Percentiles rank a stretch among this genome's conserved stretches.
phyloP scores from a whole-genome alignment of 2,797 vertebrate species.

The Bryconaethiops microstoma region DNA sequence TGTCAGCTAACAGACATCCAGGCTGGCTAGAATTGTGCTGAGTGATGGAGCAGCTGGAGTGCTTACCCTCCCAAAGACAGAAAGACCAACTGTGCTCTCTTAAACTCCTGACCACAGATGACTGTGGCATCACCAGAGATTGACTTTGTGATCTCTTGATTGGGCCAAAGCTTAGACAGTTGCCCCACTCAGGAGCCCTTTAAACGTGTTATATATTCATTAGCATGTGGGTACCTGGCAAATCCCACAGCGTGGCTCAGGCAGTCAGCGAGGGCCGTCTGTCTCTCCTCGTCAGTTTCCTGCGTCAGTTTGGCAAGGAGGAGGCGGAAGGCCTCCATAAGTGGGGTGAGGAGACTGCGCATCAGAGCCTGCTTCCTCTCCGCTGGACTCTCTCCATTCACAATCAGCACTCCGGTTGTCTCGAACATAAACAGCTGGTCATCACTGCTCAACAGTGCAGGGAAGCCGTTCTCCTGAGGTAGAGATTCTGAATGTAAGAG shows the following conservation, averaged over 20 bases:
- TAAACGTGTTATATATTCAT: no score
- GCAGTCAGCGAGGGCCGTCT: conserved; percentile 88
- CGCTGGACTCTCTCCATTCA: conserved; percentile 89
- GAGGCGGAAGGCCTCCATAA: conserved; percentile 93
- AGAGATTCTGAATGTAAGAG: background rate
- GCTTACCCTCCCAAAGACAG: no score
- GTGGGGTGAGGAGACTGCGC: conserved; percentile 89
- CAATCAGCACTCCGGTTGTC: conserved; percentile 93
- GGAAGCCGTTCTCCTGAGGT: conserved; percentile 91
- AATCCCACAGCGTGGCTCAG: conserved; percentile 96
- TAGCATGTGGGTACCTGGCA: conserved; percentile 79
- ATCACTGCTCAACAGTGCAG: conserved; percentile 89
- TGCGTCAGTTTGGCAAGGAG: conserved; percentile 87
- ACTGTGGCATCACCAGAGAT: no score
- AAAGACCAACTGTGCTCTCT: no score
- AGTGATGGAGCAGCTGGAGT: no score
- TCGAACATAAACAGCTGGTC: conserved; percentile 99
- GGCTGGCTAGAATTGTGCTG: no score
- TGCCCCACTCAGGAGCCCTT: no score
- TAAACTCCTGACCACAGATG: no score
- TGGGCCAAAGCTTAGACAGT: no score
- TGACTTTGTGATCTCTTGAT: no score
- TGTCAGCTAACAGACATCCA: no score
- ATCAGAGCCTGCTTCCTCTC: conserved; percentile 93
- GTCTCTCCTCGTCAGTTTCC: conserved; percentile 90